Evolutionary conservation across 1,140 invertebrate genomes (phyloP).

Genomic region (Apis laboriosa): DNA sequence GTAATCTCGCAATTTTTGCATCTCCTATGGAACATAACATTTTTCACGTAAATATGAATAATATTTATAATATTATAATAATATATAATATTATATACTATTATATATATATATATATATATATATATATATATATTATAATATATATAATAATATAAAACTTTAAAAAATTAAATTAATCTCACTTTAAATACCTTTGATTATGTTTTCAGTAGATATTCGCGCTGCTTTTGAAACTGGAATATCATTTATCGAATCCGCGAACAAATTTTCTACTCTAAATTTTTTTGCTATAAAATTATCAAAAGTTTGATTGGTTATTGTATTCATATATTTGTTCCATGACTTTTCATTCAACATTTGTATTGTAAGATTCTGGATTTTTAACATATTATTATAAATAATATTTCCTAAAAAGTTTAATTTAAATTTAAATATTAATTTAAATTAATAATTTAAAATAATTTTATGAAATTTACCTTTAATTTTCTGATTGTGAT

Average conservation of each 20-base stretch:
- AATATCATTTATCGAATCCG: constrained; percentile 68
- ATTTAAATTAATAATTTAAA: background rate
- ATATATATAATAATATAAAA: too few relatives aligned
- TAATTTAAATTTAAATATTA: background rate
- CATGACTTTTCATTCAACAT: constrained; percentile 61
- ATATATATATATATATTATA: too few relatives aligned
- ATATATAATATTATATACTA: too few relatives aligned
- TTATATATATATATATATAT: too few relatives aligned
- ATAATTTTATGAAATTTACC: constrained; percentile 44
- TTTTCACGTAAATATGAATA: background rate
- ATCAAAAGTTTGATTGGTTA: constrained; percentile 66
- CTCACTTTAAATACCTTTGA: constrained; percentile 61
- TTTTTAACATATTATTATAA: constrained; percentile 49
- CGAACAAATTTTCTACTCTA: constrained; percentile 57
- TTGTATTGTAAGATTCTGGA: constrained; percentile 54
- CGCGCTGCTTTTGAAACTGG: constrained; percentile 68
- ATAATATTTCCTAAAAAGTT: constrained; percentile 65
- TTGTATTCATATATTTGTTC: constrained; percentile 64
- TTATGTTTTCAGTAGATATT: constrained; percentile 67
- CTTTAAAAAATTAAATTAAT: background rate
- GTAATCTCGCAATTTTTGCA: constrained; percentile 52
- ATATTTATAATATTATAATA: too few relatives aligned
- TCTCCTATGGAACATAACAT: constrained; percentile 49
- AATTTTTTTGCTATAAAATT: constrained; percentile 56
- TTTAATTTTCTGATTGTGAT: constrained; percentile 60